Conservation (phyloP, 2,888 invertebrate genomes). For the Eledona agricola region DNA sequence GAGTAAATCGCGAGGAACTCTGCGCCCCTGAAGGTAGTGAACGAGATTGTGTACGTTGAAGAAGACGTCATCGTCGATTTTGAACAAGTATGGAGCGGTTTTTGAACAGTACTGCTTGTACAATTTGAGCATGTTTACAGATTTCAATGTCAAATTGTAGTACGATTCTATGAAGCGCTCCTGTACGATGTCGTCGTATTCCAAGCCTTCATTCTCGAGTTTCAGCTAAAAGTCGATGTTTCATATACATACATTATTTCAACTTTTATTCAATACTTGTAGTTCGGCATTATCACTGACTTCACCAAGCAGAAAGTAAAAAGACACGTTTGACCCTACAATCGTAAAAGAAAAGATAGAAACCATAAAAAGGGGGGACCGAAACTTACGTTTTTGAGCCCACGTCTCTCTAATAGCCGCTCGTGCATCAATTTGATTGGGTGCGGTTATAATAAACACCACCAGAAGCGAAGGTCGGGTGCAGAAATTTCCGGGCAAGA, state of each 20-base stretch:
- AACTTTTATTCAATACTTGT: not conserved
- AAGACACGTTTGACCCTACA: not conserved
- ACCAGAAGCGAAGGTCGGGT: not conserved
- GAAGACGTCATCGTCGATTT: conserved; percentile 2
- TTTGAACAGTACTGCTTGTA: conserved; percentile 72
- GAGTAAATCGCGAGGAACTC: not conserved
- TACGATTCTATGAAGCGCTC: conserved; percentile 85
- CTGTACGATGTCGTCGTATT: conserved; percentile 72
- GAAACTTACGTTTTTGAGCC: not conserved
- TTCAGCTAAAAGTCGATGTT: not conserved
- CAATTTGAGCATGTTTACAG: conserved; percentile 86
- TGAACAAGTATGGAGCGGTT: conserved; percentile 48
- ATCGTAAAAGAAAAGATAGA: not conserved
- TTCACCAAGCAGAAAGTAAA: conserved; percentile 1
- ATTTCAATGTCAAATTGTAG: conserved; percentile 86
- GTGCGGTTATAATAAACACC: not conserved
- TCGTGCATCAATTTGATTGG: not conserved
- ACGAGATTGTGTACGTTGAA: not conserved
- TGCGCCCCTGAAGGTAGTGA: not conserved
- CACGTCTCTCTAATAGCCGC: not conserved
- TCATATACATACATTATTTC: not conserved
- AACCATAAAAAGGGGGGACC: not conserved
- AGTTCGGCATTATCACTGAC: not conserved
- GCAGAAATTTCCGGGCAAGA: conserved; percentile 1
- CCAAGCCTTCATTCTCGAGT: conserved; percentile 63